phyloP scores from a whole-genome alignment of 2,797 vertebrate species.

The Pagetopsis macropterus region DNA sequence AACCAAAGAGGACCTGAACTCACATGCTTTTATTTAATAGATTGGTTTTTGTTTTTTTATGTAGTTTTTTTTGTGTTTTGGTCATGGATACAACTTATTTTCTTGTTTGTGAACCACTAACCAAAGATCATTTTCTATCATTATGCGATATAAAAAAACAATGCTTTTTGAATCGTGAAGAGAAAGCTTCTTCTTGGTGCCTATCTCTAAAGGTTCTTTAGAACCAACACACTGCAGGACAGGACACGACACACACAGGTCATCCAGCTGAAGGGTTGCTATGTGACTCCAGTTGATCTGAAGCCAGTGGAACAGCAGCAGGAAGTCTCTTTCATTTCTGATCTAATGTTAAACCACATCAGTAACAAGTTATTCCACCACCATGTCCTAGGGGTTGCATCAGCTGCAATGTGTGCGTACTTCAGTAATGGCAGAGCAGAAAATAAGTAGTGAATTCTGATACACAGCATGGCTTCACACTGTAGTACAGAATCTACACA shows the following conservation, averaged over 20 bases:
- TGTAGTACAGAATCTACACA: background rate
- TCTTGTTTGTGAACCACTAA: no score
- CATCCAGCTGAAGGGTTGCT: background rate
- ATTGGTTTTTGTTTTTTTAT: no score
- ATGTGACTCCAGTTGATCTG: background rate
- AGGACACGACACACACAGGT: background rate
- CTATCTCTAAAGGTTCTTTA: no score
- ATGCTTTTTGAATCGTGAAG: no score
- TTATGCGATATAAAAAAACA: no score
- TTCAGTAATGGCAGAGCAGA: background rate
- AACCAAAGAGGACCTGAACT: background rate
- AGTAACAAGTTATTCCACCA: constrained; percentile 1
- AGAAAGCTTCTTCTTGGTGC: no score
- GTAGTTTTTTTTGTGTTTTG: no score
- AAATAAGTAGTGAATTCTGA: background rate
- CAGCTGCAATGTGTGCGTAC: background rate
- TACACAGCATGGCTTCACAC: background rate
- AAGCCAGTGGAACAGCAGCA: background rate
- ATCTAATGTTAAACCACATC: constrained; percentile 22
- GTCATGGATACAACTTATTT: no score
- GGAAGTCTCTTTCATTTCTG: background rate
- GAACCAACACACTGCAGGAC: no score
- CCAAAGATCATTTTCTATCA: no score
- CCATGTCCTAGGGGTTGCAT: background rate
- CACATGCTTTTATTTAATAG: no score